Percentiles rank a stretch among this genome's conserved stretches.
Evolutionary conservation across 2,797 vertebrate species (phyloP).

Genomic region (Spinibarbus caldwelli): DNA sequence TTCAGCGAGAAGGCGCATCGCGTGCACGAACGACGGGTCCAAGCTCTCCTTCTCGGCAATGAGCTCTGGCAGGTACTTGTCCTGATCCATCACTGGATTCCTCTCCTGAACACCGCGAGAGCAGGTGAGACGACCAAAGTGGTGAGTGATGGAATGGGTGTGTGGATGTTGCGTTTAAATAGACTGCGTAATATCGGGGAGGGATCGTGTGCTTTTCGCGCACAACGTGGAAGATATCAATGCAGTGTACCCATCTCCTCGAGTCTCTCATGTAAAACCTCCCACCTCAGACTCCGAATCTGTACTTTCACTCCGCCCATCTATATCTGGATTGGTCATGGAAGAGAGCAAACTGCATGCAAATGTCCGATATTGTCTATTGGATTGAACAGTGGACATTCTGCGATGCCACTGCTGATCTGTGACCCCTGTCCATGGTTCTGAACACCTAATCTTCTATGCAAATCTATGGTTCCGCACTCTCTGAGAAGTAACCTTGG

Average conservation of each 20-base stretch:
- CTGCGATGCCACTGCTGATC: background rate
- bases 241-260: conserved; percentile 74
- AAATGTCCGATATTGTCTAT: conserved; percentile 47
- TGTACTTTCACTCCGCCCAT: conserved; percentile 73
- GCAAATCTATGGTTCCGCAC: background rate
- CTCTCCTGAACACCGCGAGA: conserved; percentile 69
- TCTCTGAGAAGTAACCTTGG: background rate
- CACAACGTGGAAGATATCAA: conserved; percentile 66
- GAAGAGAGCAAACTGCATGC: conserved; percentile 65
- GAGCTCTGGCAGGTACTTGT: conserved; percentile 93
- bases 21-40: conserved; percentile 93
- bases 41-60: conserved; percentile 92
- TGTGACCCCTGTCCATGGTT: conserved; percentile 41
- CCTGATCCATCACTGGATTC: conserved; percentile 86
- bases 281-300: conserved; percentile 70
- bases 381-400: background rate
- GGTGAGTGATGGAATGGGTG: conserved; percentile 66
- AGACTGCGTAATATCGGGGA: conserved; percentile 55
- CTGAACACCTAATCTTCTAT: background rate
- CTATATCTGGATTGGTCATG: conserved; percentile 71
- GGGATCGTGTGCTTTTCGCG: conserved; percentile 45
- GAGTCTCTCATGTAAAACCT: conserved; percentile 69
- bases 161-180: conserved; percentile 57
- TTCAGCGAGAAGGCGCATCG: conserved; percentile 90
- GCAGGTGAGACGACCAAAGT: conserved; percentile 74